phyloP scores from a whole-genome alignment of 2,113 vertebrate species.

The Ptilonorhynchus violaceus region DNA sequence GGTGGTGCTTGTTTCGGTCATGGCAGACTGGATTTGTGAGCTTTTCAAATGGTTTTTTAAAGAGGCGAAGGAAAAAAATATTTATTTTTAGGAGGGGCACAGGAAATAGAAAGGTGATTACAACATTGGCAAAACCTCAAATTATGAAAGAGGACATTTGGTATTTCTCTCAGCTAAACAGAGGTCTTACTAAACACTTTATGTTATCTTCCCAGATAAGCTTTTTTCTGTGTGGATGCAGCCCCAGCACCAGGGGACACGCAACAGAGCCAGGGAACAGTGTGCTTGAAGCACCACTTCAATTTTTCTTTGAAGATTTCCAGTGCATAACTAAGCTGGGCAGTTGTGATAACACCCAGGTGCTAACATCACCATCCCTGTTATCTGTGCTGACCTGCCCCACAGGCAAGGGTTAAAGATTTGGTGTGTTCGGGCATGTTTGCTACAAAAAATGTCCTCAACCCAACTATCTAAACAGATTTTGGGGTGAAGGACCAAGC shows the following conservation, averaged over 20 bases:
- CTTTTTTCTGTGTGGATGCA: background rate
- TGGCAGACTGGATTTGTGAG: background rate
- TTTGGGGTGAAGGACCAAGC: background rate
- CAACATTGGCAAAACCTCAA: conserved; percentile 30
- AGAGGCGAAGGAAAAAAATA: background rate
- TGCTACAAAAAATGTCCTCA: background rate
- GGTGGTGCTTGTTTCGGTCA: background rate
- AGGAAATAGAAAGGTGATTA: conserved; percentile 1
- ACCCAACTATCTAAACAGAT: background rate
- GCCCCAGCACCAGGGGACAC: background rate
- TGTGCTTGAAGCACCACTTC: background rate
- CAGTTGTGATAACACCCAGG: background rate
- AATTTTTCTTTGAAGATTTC: background rate
- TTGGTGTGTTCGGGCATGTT: background rate
- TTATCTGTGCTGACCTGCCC: background rate
- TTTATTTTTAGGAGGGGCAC: background rate
- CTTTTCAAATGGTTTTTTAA: background rate
- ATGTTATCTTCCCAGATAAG: background rate
- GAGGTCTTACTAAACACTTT: background rate
- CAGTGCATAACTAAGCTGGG: background rate
- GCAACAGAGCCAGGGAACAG: background rate
- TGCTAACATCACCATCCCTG: background rate
- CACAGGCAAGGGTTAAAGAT: background rate
- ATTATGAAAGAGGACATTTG: conserved; percentile 21
- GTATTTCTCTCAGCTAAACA: conserved; percentile 13